Evolutionary conservation across 2,888 invertebrate genomes (phyloP), one percentile per base, ranked within the genome.

Genomic region (Rhagophthalmus giganteus): DNA sequence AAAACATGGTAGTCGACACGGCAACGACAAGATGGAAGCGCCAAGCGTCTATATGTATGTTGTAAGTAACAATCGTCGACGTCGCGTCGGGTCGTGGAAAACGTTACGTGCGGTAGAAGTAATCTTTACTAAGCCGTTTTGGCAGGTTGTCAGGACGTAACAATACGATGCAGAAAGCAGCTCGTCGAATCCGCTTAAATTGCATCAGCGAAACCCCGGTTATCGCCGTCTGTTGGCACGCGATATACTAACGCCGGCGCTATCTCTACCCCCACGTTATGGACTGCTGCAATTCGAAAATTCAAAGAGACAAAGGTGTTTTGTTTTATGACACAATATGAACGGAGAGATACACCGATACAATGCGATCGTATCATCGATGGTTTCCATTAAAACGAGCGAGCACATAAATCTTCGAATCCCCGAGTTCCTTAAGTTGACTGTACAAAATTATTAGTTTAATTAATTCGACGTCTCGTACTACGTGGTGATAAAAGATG

Each of bases 101-200:
- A 33, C 34, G 37, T 32, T 33, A 32, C 31, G 33, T 32, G 35
- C 28, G 41, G 38, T 32, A 41, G 42, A 44, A 44, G 39, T 44
- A 44, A 50, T 50, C 50, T 44, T 39, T 25, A 24, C 38, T 44
- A 50, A 50, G 50, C 42, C 50, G 44, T 44, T 50, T 50, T 50
- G 50, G 44, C 44, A 44, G 50, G 42, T 50, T 50, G 50, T 50
- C 50, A 37, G 31, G 20, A 31, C 44, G 37, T 44, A 27, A 50
- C 50, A 44, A 50, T 50, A 34, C 42, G 32, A 39, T 44, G 50
- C 50, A 50, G 50, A 34, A 34, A 48, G 39, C 41, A 41, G 25
- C 26, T 49, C 42, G 42, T 34, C 37, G 39, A 49, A 49, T 49
- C 49, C 49, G 49, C 42, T 49, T 49, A 49, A 49, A 49, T 49